These are phyloP conservation scores for Trissoscelio sp. DNA, from an alignment of 2,888 invertebrate species.

Conservation along the genomic window DNA sequence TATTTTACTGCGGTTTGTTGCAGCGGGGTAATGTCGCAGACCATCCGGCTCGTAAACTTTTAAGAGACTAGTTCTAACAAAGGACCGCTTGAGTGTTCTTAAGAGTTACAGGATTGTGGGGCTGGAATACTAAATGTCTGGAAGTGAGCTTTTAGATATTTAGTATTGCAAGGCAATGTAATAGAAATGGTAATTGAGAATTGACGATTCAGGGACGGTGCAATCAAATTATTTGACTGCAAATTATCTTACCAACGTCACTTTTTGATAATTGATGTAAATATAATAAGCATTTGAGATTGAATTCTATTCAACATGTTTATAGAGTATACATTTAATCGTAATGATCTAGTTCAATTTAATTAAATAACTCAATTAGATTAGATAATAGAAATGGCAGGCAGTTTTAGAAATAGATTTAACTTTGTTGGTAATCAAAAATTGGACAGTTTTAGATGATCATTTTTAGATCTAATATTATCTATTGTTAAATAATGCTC, in stretches of 20 bases:
- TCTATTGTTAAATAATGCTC: too few species aligned
- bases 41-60: conserved; percentile 62
- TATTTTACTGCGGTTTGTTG: conserved; percentile 52
- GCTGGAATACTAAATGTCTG: conserved; percentile 41
- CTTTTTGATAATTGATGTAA: too few species aligned
- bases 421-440: too few species aligned
- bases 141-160: conserved; percentile 29
- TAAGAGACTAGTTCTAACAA: conserved; percentile 59
- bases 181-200: conserved; percentile 28
- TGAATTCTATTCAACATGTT: too few species aligned
- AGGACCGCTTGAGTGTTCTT: conserved; percentile 44
- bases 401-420: too few species aligned
- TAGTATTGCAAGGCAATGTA: conserved; percentile 5
- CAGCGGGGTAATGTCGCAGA: conserved; percentile 39
- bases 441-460: too few species aligned
- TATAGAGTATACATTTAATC: neutral
- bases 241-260: neutral
- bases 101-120: conserved; percentile 51
- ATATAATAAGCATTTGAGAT: too few species aligned
- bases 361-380: too few species aligned
- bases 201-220: neutral
- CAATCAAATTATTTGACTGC: neutral
- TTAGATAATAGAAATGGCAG: too few species aligned
- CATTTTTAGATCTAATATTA: too few species aligned
- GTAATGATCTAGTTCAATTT: too few species aligned